A percentile compares a stretch with the other conserved stretches of the same genome.
phyloP scores from a whole-genome alignment of 2,888 invertebrate genomes.

The Cylindroiulus punctatus region DNA sequence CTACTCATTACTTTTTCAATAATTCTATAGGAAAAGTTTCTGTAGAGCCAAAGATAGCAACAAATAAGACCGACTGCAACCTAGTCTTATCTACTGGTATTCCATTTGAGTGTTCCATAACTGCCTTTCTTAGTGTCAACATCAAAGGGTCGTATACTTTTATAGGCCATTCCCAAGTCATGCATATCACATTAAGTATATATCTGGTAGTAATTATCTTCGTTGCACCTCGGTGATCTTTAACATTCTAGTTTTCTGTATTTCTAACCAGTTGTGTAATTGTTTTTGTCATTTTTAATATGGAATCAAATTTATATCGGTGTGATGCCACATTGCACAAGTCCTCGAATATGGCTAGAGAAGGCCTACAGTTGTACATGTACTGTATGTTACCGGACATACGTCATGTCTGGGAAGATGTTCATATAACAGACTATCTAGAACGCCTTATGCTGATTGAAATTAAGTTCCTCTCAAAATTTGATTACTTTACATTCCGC shows the following conservation, averaged over 20 bases:
- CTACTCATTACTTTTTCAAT: neutral
- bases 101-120: slow-evolving; percentile 3
- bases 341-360: neutral
- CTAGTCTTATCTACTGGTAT: neutral
- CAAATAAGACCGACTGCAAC: neutral
- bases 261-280: neutral
- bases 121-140: slow-evolving; percentile 23
- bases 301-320: neutral
- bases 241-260: neutral
- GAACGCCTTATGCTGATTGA: no score
- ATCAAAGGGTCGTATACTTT: slow-evolving; percentile 33
- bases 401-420: no score
- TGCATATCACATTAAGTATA: slow-evolving; percentile 30
- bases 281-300: neutral
- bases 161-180: slow-evolving; percentile 42
- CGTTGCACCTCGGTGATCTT: slow-evolving; percentile 10
- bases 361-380: no score
- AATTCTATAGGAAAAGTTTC: neutral
- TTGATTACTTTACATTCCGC: no score
- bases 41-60: neutral
- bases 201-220: slow-evolving; percentile 15
- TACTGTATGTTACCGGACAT: no score
- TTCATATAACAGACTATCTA: no score
- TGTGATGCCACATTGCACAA: neutral
- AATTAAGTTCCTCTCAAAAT: no score